These are phyloP conservation scores for Ptychodera flava DNA, from an alignment of 35 echinoderm and acorn worm genomes.

Conservation along the genomic window DNA sequence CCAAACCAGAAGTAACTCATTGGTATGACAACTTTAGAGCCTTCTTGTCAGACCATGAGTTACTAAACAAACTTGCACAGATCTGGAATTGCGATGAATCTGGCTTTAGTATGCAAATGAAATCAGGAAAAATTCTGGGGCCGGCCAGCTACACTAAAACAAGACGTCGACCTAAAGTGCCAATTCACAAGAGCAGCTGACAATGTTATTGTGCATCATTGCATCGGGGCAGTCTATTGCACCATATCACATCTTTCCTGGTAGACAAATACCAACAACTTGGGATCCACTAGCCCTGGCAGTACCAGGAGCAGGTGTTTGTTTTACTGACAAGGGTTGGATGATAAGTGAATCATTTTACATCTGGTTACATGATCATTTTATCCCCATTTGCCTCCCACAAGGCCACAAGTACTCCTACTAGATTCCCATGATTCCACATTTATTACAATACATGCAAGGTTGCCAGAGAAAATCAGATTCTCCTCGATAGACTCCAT, in stretches of 20 bases:
- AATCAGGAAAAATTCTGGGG: neutral
- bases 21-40: neutral
- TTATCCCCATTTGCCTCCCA: neutral
- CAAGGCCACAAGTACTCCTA: neutral
- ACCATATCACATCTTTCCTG: neutral
- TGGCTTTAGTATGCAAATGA: neutral
- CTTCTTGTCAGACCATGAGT: neutral
- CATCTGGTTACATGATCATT: neutral
- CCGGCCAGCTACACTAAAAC: neutral
- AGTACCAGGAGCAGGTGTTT: neutral
- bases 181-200: neutral
- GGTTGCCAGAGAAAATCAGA: slow-evolving; percentile 34
- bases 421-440: slow-evolving; percentile 17
- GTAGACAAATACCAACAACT: neutral
- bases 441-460: neutral
- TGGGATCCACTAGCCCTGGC: neutral
- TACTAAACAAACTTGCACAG: neutral
- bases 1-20: neutral
- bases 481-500: too few relatives aligned
- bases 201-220: neutral
- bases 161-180: neutral
- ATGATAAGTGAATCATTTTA: neutral
- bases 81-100: neutral
- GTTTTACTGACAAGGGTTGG: too few relatives aligned
- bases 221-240: neutral